Evolutionary conservation across 1,140 invertebrate genomes (phyloP).

Genomic region (Aporrectodea caliginosa): DNA sequence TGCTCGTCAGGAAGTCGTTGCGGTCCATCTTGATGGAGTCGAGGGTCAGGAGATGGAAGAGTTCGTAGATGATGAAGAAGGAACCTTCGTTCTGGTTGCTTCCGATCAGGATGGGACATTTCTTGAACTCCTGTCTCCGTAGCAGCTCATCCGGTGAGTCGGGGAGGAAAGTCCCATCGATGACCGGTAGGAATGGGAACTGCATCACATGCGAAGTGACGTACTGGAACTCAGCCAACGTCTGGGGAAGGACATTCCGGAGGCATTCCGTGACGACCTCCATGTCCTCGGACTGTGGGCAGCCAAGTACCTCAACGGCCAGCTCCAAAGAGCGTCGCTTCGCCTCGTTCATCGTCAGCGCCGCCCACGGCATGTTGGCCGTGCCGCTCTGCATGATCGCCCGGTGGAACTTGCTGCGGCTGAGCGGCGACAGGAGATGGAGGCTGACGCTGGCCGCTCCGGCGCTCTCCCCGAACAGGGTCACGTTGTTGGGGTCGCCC

Average conservation of each 20-base stretch:
- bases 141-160: constrained; percentile 76
- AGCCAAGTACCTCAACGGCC: constrained; percentile 72
- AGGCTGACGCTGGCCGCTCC: constrained; percentile 88
- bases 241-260: constrained; percentile 64
- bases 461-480: constrained; percentile 92
- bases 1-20: constrained; percentile 65
- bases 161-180: constrained; percentile 85
- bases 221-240: constrained; percentile 79
- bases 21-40: constrained; percentile 58
- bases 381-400: constrained; percentile 62
- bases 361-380: constrained; percentile 81
- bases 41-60: constrained; percentile 32
- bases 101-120: constrained; percentile 85
- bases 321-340: constrained; percentile 72
- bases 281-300: constrained; percentile 52
- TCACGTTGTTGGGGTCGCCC: constrained; percentile 89
- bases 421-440: constrained; percentile 83
- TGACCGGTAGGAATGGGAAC: constrained; percentile 78
- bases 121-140: constrained; percentile 81
- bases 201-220: constrained; percentile 65
- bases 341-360: constrained; percentile 78
- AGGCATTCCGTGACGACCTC: constrained; percentile 75
- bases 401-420: constrained; percentile 78
- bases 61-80: constrained; percentile 88
- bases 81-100: constrained; percentile 85